Base-by-base conservation (phyloP, 1,140 invertebrate genomes). In the Drosophila chauvacae region DNA sequence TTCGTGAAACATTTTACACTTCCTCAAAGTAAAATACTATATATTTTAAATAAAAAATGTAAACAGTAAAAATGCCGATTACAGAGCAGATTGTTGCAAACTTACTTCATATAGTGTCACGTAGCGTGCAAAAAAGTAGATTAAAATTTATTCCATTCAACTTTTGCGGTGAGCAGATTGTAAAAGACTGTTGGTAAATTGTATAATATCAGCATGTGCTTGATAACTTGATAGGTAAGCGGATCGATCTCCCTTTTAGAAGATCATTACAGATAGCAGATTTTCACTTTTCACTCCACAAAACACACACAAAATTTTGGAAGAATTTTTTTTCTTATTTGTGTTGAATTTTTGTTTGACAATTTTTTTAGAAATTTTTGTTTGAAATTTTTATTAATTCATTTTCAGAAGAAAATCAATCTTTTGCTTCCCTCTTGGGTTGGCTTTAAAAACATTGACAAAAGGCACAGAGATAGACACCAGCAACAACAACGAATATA, bases 91-190 rank as follows among this genome's bases (percentile, higher is more conserved):
- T 71, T 47, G 55, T 58, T 26, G 16, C 7, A 10, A 44, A 85
- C 82, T 86, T 82, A 86, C 82, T 87, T 87, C n/a, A 62, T 81
- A 53, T 70, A 72, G 65, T 75, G 78, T 86, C 82, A 86, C 82
- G 82, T 86, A 69, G 51, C 42, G 61, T 55, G 77, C 79, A 45
- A 68, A 63, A 65, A 44, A 35, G 53, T 23, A 59, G 72, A 85
- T 73, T 80, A 80, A 50, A 37, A 30, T 51, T 41, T 76, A 79
- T 79, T 86, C 75, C 83, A 86, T 87, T 75, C 60, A 83, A 57
- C 47, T 83, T 73, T 45, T 58, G 47, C 48, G 47, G 35, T 16
- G 18, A 59, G 30, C 33, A 60, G 65, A 72, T 84, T 66, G 71
- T 76, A 41, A 65, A 23, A 66, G 42, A 78, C 63, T 45, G 47